These are phyloP conservation scores for Carabus problematicus DNA, from an alignment of 2,888 invertebrate species.

Conservation along the genomic window DNA sequence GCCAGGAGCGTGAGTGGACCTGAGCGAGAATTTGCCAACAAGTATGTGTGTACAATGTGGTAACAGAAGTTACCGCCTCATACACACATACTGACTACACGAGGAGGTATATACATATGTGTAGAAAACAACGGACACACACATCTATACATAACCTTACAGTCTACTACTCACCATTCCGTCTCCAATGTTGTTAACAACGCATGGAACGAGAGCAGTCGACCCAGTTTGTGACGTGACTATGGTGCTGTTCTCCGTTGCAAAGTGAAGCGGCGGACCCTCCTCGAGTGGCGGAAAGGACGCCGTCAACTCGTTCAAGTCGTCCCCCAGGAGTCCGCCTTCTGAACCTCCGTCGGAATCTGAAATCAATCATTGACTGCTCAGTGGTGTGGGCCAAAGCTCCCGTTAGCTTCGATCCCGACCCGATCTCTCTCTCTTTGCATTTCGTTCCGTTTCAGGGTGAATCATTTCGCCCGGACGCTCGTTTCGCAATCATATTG, in stretches of 20 bases:
- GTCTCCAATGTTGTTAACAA: conserved; percentile 85
- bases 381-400: not conserved
- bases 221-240: conserved; percentile 86
- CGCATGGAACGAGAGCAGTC: conserved; percentile 82
- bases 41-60: no score
- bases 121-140: no score
- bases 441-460: no score
- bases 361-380: conserved; percentile 47
- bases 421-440: no score
- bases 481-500: conserved; percentile 21
- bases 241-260: conserved; percentile 81
- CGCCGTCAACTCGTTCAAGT: conserved; percentile 55
- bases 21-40: no score
- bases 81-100: no score
- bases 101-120: no score
- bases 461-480: no score
- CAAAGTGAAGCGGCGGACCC: conserved; percentile 76
- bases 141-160: not conserved
- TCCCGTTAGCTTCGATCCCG: no score
- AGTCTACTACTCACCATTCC: conserved; percentile 75
- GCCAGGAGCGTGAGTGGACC: no score
- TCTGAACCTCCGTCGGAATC: conserved; percentile 48
- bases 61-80: no score
- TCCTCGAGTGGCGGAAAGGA: conserved; percentile 55
- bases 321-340: conserved; percentile 49